Evolutionary conservation across 1,140 invertebrate genomes (phyloP), one percentile per base, ranked within the genome.

Genomic region (Drosophila bocki): DNA sequence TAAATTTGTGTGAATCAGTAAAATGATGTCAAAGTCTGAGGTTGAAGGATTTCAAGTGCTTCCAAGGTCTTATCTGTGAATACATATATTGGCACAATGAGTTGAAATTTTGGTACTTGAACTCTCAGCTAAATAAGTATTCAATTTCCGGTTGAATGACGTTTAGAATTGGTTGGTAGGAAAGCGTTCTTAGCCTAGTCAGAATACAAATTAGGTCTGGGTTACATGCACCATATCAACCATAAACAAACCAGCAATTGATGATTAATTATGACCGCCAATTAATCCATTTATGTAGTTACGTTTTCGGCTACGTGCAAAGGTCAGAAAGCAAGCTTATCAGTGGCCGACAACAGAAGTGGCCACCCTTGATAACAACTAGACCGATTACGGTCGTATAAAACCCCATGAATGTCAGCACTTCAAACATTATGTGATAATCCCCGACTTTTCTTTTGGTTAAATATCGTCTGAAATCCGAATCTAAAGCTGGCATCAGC

Each of bases 311-410:
- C 44, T 56, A 17, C 48, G 80, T 32, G 7, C 84, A 88, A 88
- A 88, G 84, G 75, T 88, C 80, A 75, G 26, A 58, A n/a, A 33
- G 12, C 33, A 50, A 58, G 48, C 65, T 80, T 88, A 88, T 86
- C 83, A 71, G 71, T 54, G 37, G 32, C 56, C 50, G 35, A 80
- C 80, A 64, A 83, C 70, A 88, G 59, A 68, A 65, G 19, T 22
- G n/a, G 44, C 64, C 26, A 47, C 42, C 48, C 51, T 29, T 64
- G 78, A 86, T 85, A 82, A 67, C 39, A 58, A 42, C 44, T 67
- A 56, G 33, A 64, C 75, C 69, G 67, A 62, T 68, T 60, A 54
- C 35, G 59, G 56, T 39, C 77, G 62, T 17, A 35, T 26, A 72
- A 37, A 61, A 44, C 47, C 74, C 80, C 56, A 67, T 81, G 65